These are phyloP conservation scores for Eurystomus gularis DNA, from an alignment of 2,113 vertebrate species.

Conservation along the genomic window DNA sequence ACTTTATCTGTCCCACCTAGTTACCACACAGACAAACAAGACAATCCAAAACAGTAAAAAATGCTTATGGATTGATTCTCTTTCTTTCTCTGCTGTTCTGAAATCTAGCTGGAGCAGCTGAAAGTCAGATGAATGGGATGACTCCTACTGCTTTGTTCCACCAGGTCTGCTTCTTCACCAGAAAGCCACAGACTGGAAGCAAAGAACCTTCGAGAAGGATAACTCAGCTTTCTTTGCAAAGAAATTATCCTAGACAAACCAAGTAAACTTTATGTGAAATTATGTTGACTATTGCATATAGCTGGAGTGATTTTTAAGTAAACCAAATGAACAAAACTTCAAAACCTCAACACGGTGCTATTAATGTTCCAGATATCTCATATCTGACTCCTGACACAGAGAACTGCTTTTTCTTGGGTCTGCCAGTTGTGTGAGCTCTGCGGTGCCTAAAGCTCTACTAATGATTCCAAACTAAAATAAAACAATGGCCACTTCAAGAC, in stretches of 20 bases:
- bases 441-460: not conserved
- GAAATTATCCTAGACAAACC: not conserved
- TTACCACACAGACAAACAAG: not conserved
- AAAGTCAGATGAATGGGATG: constrained; percentile 36
- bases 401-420: not conserved
- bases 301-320: not conserved
- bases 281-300: not conserved
- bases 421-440: not conserved
- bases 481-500: not conserved
- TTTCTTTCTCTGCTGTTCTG: constrained; percentile 6
- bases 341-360: not conserved
- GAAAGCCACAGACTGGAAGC: not conserved
- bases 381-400: not conserved
- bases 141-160: constrained; percentile 34
- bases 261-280: not conserved
- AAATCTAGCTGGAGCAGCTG: constrained; percentile 23
- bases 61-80: not conserved
- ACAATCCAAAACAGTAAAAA: not conserved
- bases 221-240: not conserved
- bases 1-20: not conserved
- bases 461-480: not conserved
- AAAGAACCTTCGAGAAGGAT: constrained; percentile 1
- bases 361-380: not conserved
- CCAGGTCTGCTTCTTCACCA: not conserved
- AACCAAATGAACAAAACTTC: not conserved